These are phyloP conservation scores for Callimorpha dominula DNA, from an alignment of 2,888 invertebrate genomes.

Conservation along the genomic window DNA sequence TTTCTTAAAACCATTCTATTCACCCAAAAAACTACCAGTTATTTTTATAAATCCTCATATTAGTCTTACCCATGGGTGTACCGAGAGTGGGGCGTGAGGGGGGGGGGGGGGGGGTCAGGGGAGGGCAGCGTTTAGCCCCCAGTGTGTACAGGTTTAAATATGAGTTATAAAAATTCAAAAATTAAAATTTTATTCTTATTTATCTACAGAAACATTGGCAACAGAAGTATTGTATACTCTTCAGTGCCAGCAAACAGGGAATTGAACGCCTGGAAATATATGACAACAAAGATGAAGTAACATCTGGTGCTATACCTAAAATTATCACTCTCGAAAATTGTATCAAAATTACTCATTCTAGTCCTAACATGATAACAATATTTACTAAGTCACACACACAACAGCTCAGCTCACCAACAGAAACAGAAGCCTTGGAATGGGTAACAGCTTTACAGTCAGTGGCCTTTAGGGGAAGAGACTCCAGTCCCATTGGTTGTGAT, in stretches of 20 bases:
- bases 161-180: not conserved
- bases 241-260: slow-evolving; percentile 94
- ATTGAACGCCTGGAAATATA: slow-evolving; percentile 95
- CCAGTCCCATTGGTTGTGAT: slow-evolving; percentile 89
- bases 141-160: no score
- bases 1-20: not conserved
- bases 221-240: slow-evolving; percentile 92
- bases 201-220: slow-evolving; percentile 92
- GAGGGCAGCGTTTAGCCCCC: no score
- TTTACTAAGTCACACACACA: slow-evolving; percentile 92
- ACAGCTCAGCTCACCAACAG: slow-evolving; percentile 87
- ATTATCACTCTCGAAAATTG: slow-evolving; percentile 95
- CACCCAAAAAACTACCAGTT: not conserved
- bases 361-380: slow-evolving; percentile 89
- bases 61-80: no score
- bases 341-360: slow-evolving; percentile 92
- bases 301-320: slow-evolving; percentile 88
- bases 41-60: not conserved
- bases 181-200: not conserved
- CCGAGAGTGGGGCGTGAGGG: no score
- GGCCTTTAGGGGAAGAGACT: slow-evolving; percentile 90
- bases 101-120: no score
- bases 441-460: slow-evolving; percentile 92
- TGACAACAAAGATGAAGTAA: slow-evolving; percentile 91
- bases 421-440: slow-evolving; percentile 92